Base-by-base conservation (phyloP, 2,113 vertebrate genomes). In the Hemicordylus capensis region DNA sequence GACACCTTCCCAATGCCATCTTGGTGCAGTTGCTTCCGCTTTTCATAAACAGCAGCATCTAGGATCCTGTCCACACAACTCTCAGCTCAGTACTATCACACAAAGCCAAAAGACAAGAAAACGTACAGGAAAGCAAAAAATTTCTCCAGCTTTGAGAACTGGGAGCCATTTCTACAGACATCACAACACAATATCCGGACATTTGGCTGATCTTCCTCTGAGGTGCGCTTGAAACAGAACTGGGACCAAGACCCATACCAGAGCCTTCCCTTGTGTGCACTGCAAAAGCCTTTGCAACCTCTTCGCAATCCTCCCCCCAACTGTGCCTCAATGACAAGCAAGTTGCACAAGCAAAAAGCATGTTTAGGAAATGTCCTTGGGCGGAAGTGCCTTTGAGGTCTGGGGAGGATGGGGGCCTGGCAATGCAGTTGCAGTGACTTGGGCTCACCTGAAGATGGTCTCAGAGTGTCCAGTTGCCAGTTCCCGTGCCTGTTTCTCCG, bases 401-500 rank as follows among this genome's bases (percentile, higher is more conserved):
- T 42, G 9, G 22, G 39, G 20, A 2, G n/a, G n/a, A n/a, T n/a
- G n/a, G n/a, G n/a, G n/a, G 39, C 1, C 6, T 22, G 34, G 4
- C 46, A 31, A 5, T 42, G 7, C n/a, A 14, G n/a, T 5, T 72
- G 20, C 37, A 44, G 59, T 2, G 12, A 14, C 37, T 2, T 31
- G n/a, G 42, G 0, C 86, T 94, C 94, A 93, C 91, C 91, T 90
- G 75, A 89, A 91, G 42, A 31, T 24, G 31, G 12, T 77, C 81
- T 59, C 87, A 83, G 79, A 85, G 48, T n/a, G 28, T 1, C 90
- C 89, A 51, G 92, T 85, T 19, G 88, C 93, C 90, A 97, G 90
- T 73, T 97, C 97, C 92, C 97, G 97, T 0, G 98, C 98, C 92
- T 98, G 98, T 66, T 97, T 95, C 94, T 99, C 98, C 0, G 98